phyloP scores from a whole-genome alignment of 2,113 vertebrate genomes.

The Lampris megalopsis region DNA sequence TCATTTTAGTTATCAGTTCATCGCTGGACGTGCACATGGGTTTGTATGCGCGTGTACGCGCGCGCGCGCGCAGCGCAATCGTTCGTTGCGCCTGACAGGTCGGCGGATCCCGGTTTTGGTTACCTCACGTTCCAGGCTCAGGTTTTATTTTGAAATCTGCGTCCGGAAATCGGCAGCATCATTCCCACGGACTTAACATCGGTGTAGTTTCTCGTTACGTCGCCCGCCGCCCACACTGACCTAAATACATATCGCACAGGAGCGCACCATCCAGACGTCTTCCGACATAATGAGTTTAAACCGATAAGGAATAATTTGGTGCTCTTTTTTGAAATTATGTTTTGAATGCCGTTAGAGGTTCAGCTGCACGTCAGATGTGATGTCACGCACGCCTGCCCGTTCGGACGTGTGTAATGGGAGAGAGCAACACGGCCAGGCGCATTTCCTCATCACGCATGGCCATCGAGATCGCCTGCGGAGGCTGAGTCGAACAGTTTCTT shows the following conservation, averaged over 20 bases:
- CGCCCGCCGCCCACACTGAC: slow-evolving; percentile 46
- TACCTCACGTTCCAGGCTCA: too few relatives aligned
- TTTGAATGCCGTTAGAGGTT: not conserved
- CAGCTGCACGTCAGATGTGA: not conserved
- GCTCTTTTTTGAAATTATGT: too few relatives aligned
- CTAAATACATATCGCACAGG: slow-evolving; percentile 46
- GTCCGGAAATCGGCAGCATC: too few relatives aligned
- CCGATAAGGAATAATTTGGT: not conserved
- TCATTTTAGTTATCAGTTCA: too few relatives aligned
- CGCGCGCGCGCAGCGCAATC: too few relatives aligned
- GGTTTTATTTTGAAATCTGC: too few relatives aligned
- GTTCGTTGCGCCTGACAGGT: too few relatives aligned
- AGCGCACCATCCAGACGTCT: not conserved
- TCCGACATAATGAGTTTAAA: slow-evolving; percentile 19
- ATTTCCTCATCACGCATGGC: slow-evolving; percentile 7
- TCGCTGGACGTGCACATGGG: too few relatives aligned
- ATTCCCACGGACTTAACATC: too few relatives aligned
- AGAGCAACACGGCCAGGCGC: not conserved
- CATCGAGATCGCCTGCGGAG: slow-evolving; percentile 18
- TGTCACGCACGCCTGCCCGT: not conserved
- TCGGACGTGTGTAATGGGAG: slow-evolving; percentile 8
- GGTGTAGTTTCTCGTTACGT: slow-evolving; percentile 17
- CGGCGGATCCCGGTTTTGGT: too few relatives aligned
- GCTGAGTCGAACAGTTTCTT: not conserved
- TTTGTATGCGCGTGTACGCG: too few relatives aligned